Evolutionary conservation across 2,888 invertebrate species (phyloP).

Genomic region (Ennomos quercinarius): DNA sequence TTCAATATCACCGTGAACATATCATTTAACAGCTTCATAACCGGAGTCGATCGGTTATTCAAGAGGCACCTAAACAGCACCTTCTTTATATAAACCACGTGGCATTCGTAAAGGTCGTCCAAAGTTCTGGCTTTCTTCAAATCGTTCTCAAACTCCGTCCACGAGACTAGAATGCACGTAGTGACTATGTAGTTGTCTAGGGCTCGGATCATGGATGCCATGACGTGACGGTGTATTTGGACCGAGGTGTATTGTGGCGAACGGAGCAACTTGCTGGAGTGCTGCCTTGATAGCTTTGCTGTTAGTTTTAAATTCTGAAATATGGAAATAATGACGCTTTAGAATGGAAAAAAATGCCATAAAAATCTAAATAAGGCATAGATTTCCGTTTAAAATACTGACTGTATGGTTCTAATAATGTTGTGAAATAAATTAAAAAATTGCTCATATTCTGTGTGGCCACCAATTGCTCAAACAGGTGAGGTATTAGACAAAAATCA

Average conservation of each 20-base stretch:
- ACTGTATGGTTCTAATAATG: no score
- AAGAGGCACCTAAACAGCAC: slow-evolving; percentile 90
- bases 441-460: no score
- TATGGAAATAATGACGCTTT: no score
- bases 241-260: slow-evolving; percentile 90
- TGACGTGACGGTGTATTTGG: slow-evolving; percentile 90
- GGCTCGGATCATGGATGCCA: slow-evolving; percentile 91
- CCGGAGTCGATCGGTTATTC: slow-evolving; percentile 88
- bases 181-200: slow-evolving; percentile 92
- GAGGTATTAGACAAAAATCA: no score
- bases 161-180: slow-evolving; percentile 90
- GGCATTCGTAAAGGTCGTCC: slow-evolving; percentile 90
- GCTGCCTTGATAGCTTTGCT: slow-evolving; percentile 78
- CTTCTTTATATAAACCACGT: slow-evolving; percentile 90
- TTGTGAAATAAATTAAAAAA: slow-evolving; percentile 8
- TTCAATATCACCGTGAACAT: slow-evolving; percentile 90
- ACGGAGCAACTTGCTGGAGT: slow-evolving; percentile 76
- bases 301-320: slow-evolving; percentile 86
- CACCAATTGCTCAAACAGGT: no score
- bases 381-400: no score
- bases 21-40: slow-evolving; percentile 89
- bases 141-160: slow-evolving; percentile 90
- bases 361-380: no score
- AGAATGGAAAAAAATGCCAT: no score
- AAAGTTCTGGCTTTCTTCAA: slow-evolving; percentile 87